A percentile compares a stretch with the other conserved stretches of the same genome.
Evolutionary conservation across 2,797 vertebrate genomes (phyloP).

Genomic region (Anabacerthia variegaticeps): DNA sequence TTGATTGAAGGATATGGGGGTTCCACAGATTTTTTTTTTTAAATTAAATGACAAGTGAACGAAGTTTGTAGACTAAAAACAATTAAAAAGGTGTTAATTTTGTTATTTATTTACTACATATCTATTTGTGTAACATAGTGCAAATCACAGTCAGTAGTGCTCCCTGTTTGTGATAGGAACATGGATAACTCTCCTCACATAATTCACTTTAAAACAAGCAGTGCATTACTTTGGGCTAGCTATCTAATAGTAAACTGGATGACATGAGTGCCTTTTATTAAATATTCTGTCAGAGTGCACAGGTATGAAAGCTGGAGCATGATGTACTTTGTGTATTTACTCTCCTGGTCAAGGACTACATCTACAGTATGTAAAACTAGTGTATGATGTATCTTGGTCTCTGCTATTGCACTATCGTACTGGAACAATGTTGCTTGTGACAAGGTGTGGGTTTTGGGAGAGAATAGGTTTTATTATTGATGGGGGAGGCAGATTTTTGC

Average conservation of each 20-base stretch:
- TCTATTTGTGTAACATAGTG: not conserved
- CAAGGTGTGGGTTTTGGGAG: not conserved
- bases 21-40: not conserved
- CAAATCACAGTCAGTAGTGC: not conserved
- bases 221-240: not conserved
- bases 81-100: not conserved
- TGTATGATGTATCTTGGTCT: not conserved
- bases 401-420: not conserved
- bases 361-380: not conserved
- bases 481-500: not conserved
- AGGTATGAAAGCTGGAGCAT: not conserved
- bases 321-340: not conserved
- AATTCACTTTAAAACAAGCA: not conserved
- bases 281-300: not conserved
- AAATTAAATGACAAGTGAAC: not conserved
- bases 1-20: not conserved
- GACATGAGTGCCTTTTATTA: not conserved
- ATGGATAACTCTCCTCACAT: not conserved
- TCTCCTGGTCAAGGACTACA: not conserved
- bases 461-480: not conserved
- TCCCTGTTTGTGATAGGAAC: not conserved
- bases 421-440: not conserved
- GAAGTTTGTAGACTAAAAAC: not conserved
- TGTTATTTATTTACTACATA: fast-evolving
- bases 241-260: not conserved